These are phyloP conservation scores for Podarcis siculus DNA, from an alignment of 2,797 vertebrate genomes.

Conservation along the genomic window DNA sequence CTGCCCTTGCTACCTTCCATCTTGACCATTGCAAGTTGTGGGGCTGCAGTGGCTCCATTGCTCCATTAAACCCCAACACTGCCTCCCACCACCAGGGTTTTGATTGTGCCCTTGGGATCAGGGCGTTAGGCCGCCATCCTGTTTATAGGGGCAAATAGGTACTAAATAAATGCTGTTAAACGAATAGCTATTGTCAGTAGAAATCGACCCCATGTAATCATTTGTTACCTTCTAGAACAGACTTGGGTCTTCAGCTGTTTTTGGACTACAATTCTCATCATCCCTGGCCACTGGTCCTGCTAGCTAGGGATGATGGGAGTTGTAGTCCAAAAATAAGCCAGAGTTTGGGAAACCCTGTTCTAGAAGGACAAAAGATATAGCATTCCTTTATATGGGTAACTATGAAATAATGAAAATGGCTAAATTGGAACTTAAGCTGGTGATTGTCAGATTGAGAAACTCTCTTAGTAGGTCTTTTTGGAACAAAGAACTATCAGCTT, in stretches of 20 bases:
- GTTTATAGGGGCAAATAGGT: not conserved
- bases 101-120: too few relatives aligned
- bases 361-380: constrained; percentile 10
- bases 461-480: constrained; percentile 25
- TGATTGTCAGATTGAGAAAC: constrained; percentile 29
- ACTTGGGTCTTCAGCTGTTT: too few relatives aligned
- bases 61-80: too few relatives aligned
- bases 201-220: constrained; percentile 18
- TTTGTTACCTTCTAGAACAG: not conserved
- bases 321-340: too few relatives aligned
- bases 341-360: not conserved
- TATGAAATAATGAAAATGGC: constrained; percentile 26
- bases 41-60: too few relatives aligned
- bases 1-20: too few relatives aligned
- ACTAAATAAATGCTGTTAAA: constrained; percentile 14
- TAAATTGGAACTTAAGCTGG: not conserved
- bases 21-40: too few relatives aligned
- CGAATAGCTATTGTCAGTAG: constrained; percentile 20
- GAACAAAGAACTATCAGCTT: constrained; percentile 17
- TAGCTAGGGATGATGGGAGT: too few relatives aligned
- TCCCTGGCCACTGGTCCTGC: too few relatives aligned
- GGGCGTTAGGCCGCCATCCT: not conserved
- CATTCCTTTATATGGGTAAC: constrained; percentile 20
- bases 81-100: too few relatives aligned
- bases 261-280: too few relatives aligned